These are phyloP conservation scores for Cacatua alba DNA, from an alignment of 2,113 vertebrate genomes.

Conservation along the genomic window DNA sequence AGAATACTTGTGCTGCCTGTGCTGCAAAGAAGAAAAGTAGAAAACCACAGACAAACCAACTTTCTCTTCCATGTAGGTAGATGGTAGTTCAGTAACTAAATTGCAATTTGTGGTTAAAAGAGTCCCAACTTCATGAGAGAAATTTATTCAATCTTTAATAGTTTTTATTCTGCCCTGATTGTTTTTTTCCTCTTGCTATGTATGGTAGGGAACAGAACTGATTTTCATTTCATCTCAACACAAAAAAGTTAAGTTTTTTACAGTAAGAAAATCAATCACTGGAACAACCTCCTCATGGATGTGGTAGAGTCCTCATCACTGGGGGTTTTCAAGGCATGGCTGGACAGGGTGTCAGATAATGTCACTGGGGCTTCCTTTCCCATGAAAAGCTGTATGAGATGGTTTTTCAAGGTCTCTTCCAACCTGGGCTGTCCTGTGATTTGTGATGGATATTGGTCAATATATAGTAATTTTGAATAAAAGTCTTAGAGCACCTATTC, in stretches of 20 bases:
- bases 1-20: accelerated
- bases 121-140: accelerated
- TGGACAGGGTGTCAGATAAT: neutral
- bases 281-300: accelerated
- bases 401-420: neutral
- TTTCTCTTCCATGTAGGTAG: neutral
- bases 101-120: neutral
- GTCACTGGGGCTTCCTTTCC: neutral
- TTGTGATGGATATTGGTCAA: neutral
- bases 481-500: neutral
- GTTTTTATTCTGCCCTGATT: neutral
- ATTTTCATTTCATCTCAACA: accelerated
- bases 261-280: accelerated
- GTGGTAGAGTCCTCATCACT: accelerated
- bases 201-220: neutral
- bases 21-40: accelerated
- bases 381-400: accelerated
- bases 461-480: neutral
- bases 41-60: neutral
- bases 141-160: accelerated
- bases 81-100: accelerated
- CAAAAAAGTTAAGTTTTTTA: neutral
- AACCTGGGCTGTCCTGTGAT: neutral
- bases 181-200: accelerated
- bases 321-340: accelerated